phyloP scores from a whole-genome alignment of 2,113 vertebrate species.

The Axis porcinus region DNA sequence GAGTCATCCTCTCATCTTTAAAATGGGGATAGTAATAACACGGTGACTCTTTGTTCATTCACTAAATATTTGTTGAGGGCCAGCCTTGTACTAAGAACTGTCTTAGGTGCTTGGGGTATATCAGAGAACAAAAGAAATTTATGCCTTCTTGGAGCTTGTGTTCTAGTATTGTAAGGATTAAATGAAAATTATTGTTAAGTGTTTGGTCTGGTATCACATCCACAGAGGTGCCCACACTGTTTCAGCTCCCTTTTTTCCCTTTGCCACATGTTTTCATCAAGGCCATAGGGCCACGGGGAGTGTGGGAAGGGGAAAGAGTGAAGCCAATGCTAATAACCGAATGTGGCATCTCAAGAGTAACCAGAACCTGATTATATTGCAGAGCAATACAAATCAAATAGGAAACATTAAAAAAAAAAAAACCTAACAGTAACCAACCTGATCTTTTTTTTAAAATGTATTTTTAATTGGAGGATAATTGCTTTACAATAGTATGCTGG shows the following conservation, averaged over 20 bases:
- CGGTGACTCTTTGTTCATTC: slow-evolving; percentile 20
- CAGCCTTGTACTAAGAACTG: not conserved
- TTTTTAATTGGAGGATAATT: not conserved
- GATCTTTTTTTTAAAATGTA: not conserved
- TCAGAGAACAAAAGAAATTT: not conserved
- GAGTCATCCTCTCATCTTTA: slow-evolving; percentile 40
- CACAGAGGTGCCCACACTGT: not conserved
- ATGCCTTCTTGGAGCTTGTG: not conserved
- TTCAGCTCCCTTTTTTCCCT: not conserved
- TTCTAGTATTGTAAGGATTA: not conserved
- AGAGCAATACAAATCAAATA: not conserved
- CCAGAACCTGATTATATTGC: not conserved
- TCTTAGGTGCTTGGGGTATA: not conserved
- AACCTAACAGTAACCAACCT: not conserved
- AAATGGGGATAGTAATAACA: slow-evolving; percentile 20
- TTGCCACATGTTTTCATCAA: not conserved
- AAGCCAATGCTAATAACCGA: not conserved
- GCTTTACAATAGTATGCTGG: not conserved
- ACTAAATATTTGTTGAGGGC: not conserved
- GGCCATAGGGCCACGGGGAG: not conserved
- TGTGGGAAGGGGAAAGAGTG: no score
- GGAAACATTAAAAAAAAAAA: not conserved
- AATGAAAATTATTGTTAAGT: not conserved
- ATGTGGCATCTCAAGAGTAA: not conserved
- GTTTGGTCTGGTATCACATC: not conserved